Evolutionary conservation across 1,140 invertebrate species (phyloP), one percentile per base, ranked within the genome.

Genomic region (Panonychus citri): DNA sequence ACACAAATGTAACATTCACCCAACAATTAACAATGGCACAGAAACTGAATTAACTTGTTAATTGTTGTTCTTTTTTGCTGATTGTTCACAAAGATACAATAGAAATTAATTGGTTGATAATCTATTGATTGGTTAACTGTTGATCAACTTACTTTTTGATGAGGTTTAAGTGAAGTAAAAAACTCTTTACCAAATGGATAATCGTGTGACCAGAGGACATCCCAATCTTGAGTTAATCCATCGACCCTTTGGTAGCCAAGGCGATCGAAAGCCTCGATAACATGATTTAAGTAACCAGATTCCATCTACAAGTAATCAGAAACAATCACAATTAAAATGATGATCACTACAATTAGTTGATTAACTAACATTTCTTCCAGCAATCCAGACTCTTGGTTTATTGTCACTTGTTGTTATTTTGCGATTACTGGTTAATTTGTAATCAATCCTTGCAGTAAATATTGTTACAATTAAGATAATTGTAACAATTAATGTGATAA

Each of bases 141-240:
- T 30, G 19, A 17, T 40, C 43, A 54, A 53, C 49, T 62, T 62
- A 74, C 72, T 65, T 74, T 80, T 66, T 91, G 86, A 70, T 84
- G 70, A 8, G 74, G 64, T 62, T 79, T 78, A 17, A 90, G 65
- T 62, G 74, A 74, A 56, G 71, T 75, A 13, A 85, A 64, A 43
- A 54, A 58, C 59, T 74, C 66, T 1, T 68, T 69, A 43, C 73
- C 71, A 65, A 91, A 94, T 3, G 88, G 89, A 69, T 89, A 95
- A 64, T 90, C 84, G 69, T 93, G 85, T 2, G 86, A 79, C 90
- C 90, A 96, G 5, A 95, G 66, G 3, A 94, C 70, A 66, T 83
- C 78, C 86, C 87, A 94, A 17, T 54, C 26, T 15, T 52, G 21
- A n/a, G n/a, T 26, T 7, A 26, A 17, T n/a, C 57, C 28, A n/a